Base-by-base conservation (phyloP, 2,113 vertebrate species). In the Spilogale gracilis region DNA sequence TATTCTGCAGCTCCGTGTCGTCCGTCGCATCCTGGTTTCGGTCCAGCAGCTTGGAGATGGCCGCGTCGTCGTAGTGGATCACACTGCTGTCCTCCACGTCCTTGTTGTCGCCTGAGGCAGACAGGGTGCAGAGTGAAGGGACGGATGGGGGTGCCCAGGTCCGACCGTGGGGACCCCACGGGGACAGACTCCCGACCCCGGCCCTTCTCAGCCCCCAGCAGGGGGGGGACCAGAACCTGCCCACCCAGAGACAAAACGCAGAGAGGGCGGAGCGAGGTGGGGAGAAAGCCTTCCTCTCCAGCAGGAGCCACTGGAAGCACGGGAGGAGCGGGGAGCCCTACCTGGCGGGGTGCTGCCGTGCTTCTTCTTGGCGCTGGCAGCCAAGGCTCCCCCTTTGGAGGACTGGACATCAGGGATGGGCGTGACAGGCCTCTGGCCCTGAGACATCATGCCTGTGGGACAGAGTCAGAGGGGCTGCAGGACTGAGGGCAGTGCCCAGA, bases 1-100 rank as follows among this genome's bases (percentile, higher is more conserved):
- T 99, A 98, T 99, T 99, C 99, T 99, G 99, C 58, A 99, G 99
- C 98, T 99, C 99, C 0, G 99, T 99, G 98, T 99, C 99, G 0
- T 99, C 99, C 0, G 99, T 99, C 9, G 99, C 99, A 0, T 99
- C 99, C 98, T 99, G 99, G 97, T 99, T 99, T 86, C 99, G 99
- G 98, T 99, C 99, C 98, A 99, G 97, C 82, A 99, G 99, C 98
- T 99, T 99, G 0, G 99, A 99, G 98, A 99, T 99, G 97, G 99
- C 99, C 1, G 99, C 99, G 0, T 99, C 99, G 0, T 99, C 99
- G 0, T 99, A 99, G 98, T 99, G 99, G 96, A 99, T 99, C 98
- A 99, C 99, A 0, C 99, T 99, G 97, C 99, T 99, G 98, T 99
- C 99, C 88, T 99, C 99, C 13, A 99, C 99, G 0, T 99, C 99